A percentile compares a stretch with the other conserved stretches of the same genome.
phyloP scores from a whole-genome alignment of 2,797 vertebrate genomes.

The Oreochromis grahami region DNA sequence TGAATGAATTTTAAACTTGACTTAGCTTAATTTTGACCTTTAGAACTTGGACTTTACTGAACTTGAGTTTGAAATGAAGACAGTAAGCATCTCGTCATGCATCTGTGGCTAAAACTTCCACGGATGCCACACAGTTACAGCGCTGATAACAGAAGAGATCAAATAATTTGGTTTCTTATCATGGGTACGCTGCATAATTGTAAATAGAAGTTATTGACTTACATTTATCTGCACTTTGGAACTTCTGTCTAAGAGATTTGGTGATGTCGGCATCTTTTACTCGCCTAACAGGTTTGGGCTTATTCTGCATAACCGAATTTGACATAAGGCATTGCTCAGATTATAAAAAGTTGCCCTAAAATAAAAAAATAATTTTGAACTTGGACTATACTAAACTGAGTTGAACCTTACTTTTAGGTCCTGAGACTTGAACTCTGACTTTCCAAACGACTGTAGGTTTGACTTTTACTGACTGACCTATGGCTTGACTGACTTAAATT shows the following conservation, averaged over 20 bases:
- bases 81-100: background rate
- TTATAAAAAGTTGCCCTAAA: background rate
- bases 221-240: background rate
- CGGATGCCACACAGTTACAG: background rate
- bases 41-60: background rate
- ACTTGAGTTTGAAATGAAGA: background rate
- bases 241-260: background rate
- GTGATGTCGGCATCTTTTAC: accelerated
- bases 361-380: background rate
- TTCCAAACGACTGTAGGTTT: background rate
- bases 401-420: background rate
- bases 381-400: background rate
- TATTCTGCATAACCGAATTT: background rate
- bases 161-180: background rate
- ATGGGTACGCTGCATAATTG: background rate
- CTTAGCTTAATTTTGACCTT: background rate
- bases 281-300: background rate
- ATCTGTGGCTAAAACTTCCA: background rate
- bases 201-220: background rate
- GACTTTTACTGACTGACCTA: background rate
- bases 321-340: background rate
- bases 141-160: background rate
- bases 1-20: background rate
- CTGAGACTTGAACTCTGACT: background rate
- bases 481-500: background rate